These are phyloP conservation scores for Dynastes hyllus DNA, from an alignment of 2,888 invertebrate genomes.

Conservation along the genomic window DNA sequence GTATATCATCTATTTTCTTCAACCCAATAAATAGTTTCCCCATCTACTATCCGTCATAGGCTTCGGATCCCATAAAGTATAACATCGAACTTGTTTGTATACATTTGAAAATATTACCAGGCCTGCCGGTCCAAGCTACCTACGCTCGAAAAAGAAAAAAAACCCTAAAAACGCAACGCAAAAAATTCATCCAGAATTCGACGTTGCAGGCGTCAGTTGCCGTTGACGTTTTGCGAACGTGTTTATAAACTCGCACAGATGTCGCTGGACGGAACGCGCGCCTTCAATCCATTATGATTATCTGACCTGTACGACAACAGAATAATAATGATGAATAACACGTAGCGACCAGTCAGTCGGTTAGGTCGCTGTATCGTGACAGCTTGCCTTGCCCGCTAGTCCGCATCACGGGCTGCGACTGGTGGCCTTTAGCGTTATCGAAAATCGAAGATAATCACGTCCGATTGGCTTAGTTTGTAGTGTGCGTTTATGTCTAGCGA, in stretches of 20 bases:
- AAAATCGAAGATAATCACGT: conserved; percentile 52
- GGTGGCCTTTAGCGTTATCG: conserved; percentile 42
- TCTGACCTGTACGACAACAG: conserved; percentile 55
- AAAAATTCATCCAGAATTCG: conserved; percentile 11
- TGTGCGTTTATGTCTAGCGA: conserved; percentile 38
- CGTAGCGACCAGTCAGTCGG: conserved; percentile 13
- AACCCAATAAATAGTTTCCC: too few relatives aligned
- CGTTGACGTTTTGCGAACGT: conserved; percentile 35
- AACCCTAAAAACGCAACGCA: background rate
- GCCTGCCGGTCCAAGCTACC: too few relatives aligned
- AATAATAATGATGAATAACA: conserved; percentile 57
- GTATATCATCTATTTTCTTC: too few relatives aligned
- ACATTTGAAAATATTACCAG: too few relatives aligned
- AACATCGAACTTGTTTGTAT: too few relatives aligned
- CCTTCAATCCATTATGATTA: conserved; percentile 56
- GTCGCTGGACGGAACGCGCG: conserved; percentile 39
- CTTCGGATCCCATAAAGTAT: too few relatives aligned
- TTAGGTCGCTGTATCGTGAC: conserved; percentile 41
- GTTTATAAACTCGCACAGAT: conserved; percentile 44
- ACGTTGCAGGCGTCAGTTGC: conserved; percentile 19
- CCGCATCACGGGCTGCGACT: background rate
- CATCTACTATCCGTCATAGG: too few relatives aligned
- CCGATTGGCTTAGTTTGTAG: conserved; percentile 48
- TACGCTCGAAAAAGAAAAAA: background rate
- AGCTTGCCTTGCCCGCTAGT: conserved; percentile 3